Evolutionary conservation across 2,888 invertebrate species (phyloP), one percentile per base, ranked within the genome.

Genomic region (Cantharis flavilabris): DNA sequence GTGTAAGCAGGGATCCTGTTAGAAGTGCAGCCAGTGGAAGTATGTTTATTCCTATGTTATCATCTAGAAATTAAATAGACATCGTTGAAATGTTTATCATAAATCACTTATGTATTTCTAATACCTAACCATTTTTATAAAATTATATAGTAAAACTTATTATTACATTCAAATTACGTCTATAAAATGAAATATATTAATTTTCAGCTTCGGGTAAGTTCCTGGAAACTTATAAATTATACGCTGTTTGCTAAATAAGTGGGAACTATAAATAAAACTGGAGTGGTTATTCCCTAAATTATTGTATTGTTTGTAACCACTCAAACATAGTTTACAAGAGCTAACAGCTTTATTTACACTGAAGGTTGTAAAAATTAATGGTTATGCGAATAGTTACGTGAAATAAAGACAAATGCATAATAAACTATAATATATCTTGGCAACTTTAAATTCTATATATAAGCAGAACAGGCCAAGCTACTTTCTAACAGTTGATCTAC

Each of bases 11-110:
- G 83, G 92, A 90, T 84, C 95, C 92, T 84, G 92, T 91, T 65
- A 93, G 87, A 70, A 93, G 88, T 3, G 95, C 92, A 1, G 95
- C 94, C 62, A 96, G 87, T 1, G 95, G 94, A 49, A 95, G 88
- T 79, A 95, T 92, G 71, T 92, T 94, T 79, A 95, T 92, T 18
- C 92, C 91, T 76, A 91, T 91, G 82, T 92, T 93, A 82, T 93
- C 92, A 89, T 94, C 94, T 94, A 87, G 18, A 88, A 87, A 78
- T 79, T 81, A 82, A 76, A 74, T 76, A 76, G 3, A 26, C 23
- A 9, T 67, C 1, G 18, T 67, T 67, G 13, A 67, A 20, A 16
- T n/a, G 26, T 16, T 67, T n/a, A 67, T 13, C 26, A 13, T 26
- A 67, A 23, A 20, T 14, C 23, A 9, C 9, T 67, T 67, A 67